phyloP scores from a whole-genome alignment of 1,140 invertebrate genomes.

The Aphelenchoides avenae region DNA sequence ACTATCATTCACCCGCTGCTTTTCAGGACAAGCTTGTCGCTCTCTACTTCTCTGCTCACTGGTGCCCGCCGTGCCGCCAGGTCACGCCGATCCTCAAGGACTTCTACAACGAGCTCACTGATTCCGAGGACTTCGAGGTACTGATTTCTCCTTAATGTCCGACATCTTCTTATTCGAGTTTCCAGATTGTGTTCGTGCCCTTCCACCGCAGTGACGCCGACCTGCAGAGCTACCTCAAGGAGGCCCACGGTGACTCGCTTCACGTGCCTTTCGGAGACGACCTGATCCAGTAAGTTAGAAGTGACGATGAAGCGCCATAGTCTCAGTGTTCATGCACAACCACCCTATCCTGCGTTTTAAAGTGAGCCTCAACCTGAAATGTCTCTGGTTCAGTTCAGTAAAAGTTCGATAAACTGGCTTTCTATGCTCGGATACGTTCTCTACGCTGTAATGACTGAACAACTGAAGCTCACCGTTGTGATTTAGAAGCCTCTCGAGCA shows the following conservation, averaged over 20 bases:
- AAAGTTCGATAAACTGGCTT: too few relatives aligned
- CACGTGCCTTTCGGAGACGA: slow-evolving; percentile 48
- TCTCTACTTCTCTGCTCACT: slow-evolving; percentile 55
- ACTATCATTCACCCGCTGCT: neutral
- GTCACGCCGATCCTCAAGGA: slow-evolving; percentile 40
- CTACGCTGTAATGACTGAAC: too few relatives aligned
- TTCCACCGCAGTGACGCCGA: slow-evolving; percentile 58
- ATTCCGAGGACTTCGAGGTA: slow-evolving; percentile 1
- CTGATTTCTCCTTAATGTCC: too few relatives aligned
- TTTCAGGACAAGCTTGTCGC: slow-evolving; percentile 48
- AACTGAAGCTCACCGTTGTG: too few relatives aligned
- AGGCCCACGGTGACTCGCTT: slow-evolving; percentile 60
- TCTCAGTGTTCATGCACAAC: too few relatives aligned
- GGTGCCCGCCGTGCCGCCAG: slow-evolving; percentile 49
- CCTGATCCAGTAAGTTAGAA: slow-evolving; percentile 46
- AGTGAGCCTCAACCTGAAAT: slow-evolving; percentile 4
- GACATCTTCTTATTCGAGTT: too few relatives aligned
- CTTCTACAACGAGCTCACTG: slow-evolving; percentile 42
- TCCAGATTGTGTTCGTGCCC: slow-evolving; percentile 61
- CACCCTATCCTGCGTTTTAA: too few relatives aligned
- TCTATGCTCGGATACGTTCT: too few relatives aligned
- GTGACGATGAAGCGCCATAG: too few relatives aligned
- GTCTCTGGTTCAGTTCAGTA: neutral
- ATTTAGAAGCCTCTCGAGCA: slow-evolving; percentile 22
- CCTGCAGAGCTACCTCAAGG: slow-evolving; percentile 57